Evolutionary conservation across 2,888 invertebrate genomes (phyloP).

Genomic region (Eupithecia subfuscata): DNA sequence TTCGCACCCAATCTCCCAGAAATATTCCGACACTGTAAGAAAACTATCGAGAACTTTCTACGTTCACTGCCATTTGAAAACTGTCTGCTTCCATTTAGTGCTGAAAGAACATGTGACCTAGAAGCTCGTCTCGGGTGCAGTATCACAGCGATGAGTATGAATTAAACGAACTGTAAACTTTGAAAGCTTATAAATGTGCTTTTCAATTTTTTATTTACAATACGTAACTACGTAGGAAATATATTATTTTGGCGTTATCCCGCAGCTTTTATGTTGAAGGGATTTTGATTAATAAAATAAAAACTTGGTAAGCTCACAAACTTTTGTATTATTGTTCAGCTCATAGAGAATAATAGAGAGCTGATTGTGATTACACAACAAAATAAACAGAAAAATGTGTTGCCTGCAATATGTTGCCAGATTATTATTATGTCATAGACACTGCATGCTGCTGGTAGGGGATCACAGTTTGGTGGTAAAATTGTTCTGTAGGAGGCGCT

Average conservation of each 20-base stretch:
- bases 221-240: background rate
- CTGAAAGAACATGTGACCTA: slow-evolving; percentile 7
- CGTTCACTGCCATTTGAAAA: background rate
- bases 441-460: too few relatives aligned
- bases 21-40: background rate
- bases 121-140: background rate
- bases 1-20: background rate
- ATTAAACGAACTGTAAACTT: background rate
- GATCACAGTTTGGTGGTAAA: too few relatives aligned
- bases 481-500: too few relatives aligned
- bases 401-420: too few relatives aligned
- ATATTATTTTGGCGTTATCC: background rate
- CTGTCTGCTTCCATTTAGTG: background rate
- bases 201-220: background rate
- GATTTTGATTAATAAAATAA: too few relatives aligned
- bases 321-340: too few relatives aligned
- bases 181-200: background rate
- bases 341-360: too few relatives aligned
- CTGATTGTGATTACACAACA: too few relatives aligned
- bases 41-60: background rate
- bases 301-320: too few relatives aligned
- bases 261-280: too few relatives aligned
- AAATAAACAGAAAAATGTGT: too few relatives aligned
- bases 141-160: background rate
- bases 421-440: too few relatives aligned